Base-by-base conservation (phyloP, 2,113 vertebrate genomes). In the Vireo altiloquus region DNA sequence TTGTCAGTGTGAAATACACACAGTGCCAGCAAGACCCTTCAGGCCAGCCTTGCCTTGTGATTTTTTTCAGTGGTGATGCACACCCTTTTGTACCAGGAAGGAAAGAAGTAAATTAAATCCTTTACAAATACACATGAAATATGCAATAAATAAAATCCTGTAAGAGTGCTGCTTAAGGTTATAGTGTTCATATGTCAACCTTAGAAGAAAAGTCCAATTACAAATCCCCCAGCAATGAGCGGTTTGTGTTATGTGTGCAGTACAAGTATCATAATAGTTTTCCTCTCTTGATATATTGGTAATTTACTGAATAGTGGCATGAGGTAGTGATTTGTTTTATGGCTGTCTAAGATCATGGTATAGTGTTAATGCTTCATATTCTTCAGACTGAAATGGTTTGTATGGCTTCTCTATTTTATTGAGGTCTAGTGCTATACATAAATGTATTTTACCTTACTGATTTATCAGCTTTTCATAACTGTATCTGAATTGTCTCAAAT, bases 191-290 rank as follows among this genome's bases (percentile, higher is more conserved):
- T 70, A 54, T 77, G 1, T 77, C 68, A 85, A 15, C 22, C 39
- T 94, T 57, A 56, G 53, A 91, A 91, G 49, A 84, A 82, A 94
- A 84, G 57, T 79, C 33, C 40, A 89, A 23, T 95, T 91, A 57
- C 37, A 89, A 50, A 50, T 71, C 46, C 46, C 46, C 53, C 30
- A 0, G 0, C 4, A 6, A 35, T 54, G 57, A 76, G 20, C 61
- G 49, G 13, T 95, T 91, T 82, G 30, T 68, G 50, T 90, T 89
- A 44, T 24, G 15, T 66, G 31, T 2, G 1, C 40, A 71, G 35
- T 49, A 16, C 44, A 60, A 56, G 31, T 87, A 71, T 59, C 53
- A 14, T 59, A 52, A 60, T 61, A 80, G 70, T 82, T 91, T 87
- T 85, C 53, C 87, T 84, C 40, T 75, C 50, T 76, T 87, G 42